Evolutionary conservation across 2,797 vertebrate species (phyloP), one percentile per base, ranked within the genome.

Genomic region (Myripristis jacobus): DNA sequence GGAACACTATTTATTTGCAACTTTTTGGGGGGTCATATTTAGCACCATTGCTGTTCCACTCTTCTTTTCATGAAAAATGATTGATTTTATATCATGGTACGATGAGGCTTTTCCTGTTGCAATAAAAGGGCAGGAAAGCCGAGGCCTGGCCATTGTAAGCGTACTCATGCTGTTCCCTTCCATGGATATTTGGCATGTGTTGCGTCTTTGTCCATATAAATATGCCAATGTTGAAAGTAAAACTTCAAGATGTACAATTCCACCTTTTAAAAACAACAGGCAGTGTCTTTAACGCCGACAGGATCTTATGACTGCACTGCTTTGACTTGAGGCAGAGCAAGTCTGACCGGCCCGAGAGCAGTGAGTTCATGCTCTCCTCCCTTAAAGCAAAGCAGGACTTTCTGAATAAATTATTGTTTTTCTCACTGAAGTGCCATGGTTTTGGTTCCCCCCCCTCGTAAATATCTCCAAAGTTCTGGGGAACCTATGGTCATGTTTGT

Each of bases 1-100:
- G 19, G 43, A 74, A 57, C 57, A 46, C 56, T 90, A 90, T 91
- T 92, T 91, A 92, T 91, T 90, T 77, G 66, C 62, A 75, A 52
- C 29, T 4, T 13, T 80, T 60, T 48, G 36, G 56, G 73, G 53
- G 71, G 55, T 69, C 54, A 53, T 48, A 61, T 64, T 76, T 57
- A 12, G 64, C 59, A 27, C 12, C 62, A 24, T 34, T 56, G 38
- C 68, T 70, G 29, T 66, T 70, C 46, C 5, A 59, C 57, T 63
- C 68, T 73, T 62, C 25, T 66, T 44, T 5, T 27, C 69, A 46
- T 55, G 29, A 54, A 61, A 75, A 25, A 34, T 31, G 24, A 47
- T 61, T 61, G 1, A 60, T 66, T 70, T 79, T 57, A 22, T 41
- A 66, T 51, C 53, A 50, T 8, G 6, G 73, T 79, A 83, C 62